These are phyloP conservation scores for Neosilurus mollespiculum DNA, from an alignment of 2,797 vertebrate genomes.

Conservation along the genomic window DNA sequence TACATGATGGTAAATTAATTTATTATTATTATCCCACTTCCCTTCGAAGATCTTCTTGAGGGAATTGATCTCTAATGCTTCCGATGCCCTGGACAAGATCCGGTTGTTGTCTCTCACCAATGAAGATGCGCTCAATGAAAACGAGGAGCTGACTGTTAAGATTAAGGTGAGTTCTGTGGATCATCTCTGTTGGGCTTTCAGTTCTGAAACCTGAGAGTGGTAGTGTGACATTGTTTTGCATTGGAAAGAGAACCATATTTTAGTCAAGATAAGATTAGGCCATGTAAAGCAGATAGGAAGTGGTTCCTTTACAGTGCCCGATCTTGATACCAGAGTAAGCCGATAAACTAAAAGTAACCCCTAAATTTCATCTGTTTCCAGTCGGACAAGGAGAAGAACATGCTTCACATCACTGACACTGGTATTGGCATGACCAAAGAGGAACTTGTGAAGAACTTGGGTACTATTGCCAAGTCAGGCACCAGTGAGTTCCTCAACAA, in stretches of 20 bases:
- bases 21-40: too few species aligned
- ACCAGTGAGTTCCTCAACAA: slow-evolving; percentile 97
- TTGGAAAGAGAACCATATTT: slow-evolving; percentile 36
- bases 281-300: neutral
- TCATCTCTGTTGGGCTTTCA: neutral
- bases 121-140: slow-evolving; percentile 83
- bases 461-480: slow-evolving; percentile 97
- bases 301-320: neutral
- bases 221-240: slow-evolving; percentile 39
- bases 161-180: slow-evolving; percentile 82
- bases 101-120: slow-evolving; percentile 90
- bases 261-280: too few species aligned
- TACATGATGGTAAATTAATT: neutral
- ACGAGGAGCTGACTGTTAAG: slow-evolving; percentile 95
- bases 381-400: slow-evolving; percentile 98
- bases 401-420: slow-evolving; percentile 96
- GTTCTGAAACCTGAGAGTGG: slow-evolving; percentile 23
- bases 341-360: neutral
- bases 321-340: neutral
- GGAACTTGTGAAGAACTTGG: slow-evolving; percentile 92
- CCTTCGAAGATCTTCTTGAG: slow-evolving; percentile 90
- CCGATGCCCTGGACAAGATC: slow-evolving; percentile 97
- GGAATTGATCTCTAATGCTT: slow-evolving; percentile 98
- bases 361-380: slow-evolving; percentile 52
- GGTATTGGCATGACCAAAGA: slow-evolving; percentile 98